These are phyloP conservation scores for Chionodraco myersi DNA, from an alignment of 2,113 vertebrate species.

Conservation along the genomic window DNA sequence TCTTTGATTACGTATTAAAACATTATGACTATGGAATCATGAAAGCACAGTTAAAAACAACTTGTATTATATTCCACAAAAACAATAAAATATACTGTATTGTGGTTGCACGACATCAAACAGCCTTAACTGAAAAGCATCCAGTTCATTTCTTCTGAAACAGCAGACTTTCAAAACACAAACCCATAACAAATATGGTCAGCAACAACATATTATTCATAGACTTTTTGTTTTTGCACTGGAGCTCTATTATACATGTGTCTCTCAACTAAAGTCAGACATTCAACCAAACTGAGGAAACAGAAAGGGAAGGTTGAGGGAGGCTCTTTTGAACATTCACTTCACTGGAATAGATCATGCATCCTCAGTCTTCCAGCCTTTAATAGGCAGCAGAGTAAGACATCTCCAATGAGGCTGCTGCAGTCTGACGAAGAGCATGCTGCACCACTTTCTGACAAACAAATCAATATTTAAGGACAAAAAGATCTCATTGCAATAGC, in stretches of 20 bases:
- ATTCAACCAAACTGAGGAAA: constrained; percentile 48
- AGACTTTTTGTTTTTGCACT: constrained; percentile 32
- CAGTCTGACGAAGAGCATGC: constrained; percentile 42
- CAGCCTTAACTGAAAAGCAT: constrained; percentile 14
- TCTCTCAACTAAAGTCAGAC: constrained; percentile 45
- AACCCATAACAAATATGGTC: constrained; percentile 31
- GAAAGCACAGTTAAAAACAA: not conserved
- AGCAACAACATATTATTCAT: constrained; percentile 25
- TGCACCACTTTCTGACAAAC: constrained; percentile 53
- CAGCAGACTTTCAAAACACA: constrained; percentile 26
- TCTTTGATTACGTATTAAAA: constrained; percentile 33
- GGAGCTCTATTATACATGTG: constrained; percentile 30
- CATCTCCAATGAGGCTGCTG: constrained; percentile 31
- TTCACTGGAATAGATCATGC: constrained; percentile 59
- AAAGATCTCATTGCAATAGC: constrained; percentile 56
- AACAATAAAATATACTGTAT: not conserved
- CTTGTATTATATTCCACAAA: not conserved
- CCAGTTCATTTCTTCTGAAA: constrained; percentile 12
- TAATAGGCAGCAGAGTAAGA: constrained; percentile 58
- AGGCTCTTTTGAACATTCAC: constrained; percentile 34
- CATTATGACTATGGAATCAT: not conserved
- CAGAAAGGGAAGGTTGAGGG: constrained; percentile 45
- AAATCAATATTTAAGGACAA: constrained; percentile 64
- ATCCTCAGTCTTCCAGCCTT: constrained; percentile 43
- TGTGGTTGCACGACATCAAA: constrained; percentile 20